These are phyloP conservation scores for Betta splendens DNA, from an alignment of 2,797 vertebrate species.

Conservation along the genomic window DNA sequence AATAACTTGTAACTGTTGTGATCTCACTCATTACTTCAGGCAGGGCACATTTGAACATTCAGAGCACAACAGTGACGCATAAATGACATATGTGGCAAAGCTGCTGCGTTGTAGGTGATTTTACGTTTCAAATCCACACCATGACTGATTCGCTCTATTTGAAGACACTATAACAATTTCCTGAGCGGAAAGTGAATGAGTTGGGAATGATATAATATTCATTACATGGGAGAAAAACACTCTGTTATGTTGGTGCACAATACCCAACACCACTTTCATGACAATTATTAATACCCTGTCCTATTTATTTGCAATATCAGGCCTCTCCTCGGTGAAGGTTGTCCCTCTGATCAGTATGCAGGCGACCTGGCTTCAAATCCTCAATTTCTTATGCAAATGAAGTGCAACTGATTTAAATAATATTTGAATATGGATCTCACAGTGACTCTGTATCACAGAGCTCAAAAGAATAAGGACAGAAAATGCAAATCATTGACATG, in stretches of 20 bases:
- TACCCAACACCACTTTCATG: slow-evolving; percentile 60
- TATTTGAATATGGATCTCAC: slow-evolving; percentile 85
- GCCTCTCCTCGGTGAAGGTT: slow-evolving; percentile 66
- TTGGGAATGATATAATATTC: slow-evolving; percentile 60
- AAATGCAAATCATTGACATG: slow-evolving; percentile 78
- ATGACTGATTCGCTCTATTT: slow-evolving; percentile 37
- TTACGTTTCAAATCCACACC: slow-evolving; percentile 31
- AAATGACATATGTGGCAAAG: too few relatives aligned
- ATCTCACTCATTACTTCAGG: slow-evolving; percentile 10
- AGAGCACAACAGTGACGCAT: background rate
- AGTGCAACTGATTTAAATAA: slow-evolving; percentile 81
- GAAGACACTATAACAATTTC: slow-evolving; percentile 46
- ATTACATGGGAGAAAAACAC: slow-evolving; percentile 54
- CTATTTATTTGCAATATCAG: slow-evolving; percentile 74
- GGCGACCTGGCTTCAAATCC: slow-evolving; percentile 78
- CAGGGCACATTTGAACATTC: background rate
- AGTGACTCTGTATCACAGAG: slow-evolving; percentile 73
- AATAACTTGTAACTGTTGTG: background rate
- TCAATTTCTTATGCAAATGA: slow-evolving; percentile 85
- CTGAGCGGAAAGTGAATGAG: slow-evolving; percentile 43
- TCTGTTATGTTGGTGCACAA: slow-evolving; percentile 29
- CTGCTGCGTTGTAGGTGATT: slow-evolving; percentile 25
- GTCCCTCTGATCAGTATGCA: slow-evolving; percentile 81
- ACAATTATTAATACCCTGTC: slow-evolving; percentile 66
- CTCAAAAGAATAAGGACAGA: slow-evolving; percentile 51